A percentile compares a stretch with the other conserved stretches of the same genome.
Conservation (phyloP, 2,888 invertebrate genomes). For the Papilio protenor region DNA sequence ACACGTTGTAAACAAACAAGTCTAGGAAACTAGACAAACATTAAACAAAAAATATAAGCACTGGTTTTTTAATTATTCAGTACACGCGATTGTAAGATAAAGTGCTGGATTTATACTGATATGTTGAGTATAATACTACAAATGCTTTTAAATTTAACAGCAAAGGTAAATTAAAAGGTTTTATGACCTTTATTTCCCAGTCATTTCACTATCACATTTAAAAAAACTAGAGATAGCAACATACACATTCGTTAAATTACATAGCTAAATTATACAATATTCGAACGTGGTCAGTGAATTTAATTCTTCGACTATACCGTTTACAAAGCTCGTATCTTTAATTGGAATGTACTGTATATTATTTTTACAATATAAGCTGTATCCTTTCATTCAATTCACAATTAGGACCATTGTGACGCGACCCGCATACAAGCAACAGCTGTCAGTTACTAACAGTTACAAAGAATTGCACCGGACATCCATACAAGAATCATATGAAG, state of each 20-base stretch:
- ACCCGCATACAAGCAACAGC: constrained; percentile 8
- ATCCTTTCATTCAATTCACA: constrained; percentile 41
- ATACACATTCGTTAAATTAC: too few relatives aligned
- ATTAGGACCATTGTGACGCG: constrained; percentile 31
- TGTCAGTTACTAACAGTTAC: background rate
- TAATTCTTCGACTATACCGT: background rate
- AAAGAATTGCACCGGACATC: constrained; percentile 13
- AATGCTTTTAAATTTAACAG: background rate
- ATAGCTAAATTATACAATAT: background rate
- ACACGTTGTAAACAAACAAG: constrained; percentile 33
- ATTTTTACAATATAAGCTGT: constrained; percentile 18
- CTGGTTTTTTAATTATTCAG: constrained; percentile 28
- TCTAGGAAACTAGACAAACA: constrained; percentile 36
- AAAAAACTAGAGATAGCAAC: too few relatives aligned
- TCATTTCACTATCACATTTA: too few relatives aligned
- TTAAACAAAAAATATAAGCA: constrained; percentile 32
- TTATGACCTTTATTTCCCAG: background rate
- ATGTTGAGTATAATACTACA: background rate
- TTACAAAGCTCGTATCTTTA: background rate
- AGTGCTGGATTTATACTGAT: constrained; percentile 1
- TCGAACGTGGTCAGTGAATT: background rate
- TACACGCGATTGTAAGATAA: constrained; percentile 31
- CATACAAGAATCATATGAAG: background rate
- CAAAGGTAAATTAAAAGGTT: background rate
- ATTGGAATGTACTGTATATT: background rate